Evolutionary conservation across 2,797 vertebrate genomes (phyloP).

Genomic region (Mycteria americana): DNA sequence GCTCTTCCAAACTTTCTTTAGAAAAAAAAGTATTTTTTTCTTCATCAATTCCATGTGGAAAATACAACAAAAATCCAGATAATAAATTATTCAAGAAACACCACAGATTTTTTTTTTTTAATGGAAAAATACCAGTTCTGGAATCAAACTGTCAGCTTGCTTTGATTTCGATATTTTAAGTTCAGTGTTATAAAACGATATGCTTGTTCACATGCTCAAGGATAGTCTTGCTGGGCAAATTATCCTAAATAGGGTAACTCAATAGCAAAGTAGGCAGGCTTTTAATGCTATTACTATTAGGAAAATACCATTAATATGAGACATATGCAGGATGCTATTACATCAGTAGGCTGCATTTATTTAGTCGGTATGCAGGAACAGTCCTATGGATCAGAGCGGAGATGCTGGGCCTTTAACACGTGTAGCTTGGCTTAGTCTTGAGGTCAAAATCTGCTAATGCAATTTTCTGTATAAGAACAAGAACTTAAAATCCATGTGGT

Average conservation of each 20-base stretch:
- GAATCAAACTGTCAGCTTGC: conserved; percentile 16
- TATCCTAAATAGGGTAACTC: conserved; percentile 59
- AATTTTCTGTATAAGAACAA: conserved; percentile 65
- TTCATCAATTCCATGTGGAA: conserved; percentile 43
- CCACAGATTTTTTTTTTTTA: not conserved
- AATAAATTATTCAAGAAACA: conserved; percentile 49
- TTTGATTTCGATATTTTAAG: conserved; percentile 47
- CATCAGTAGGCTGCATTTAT: conserved; percentile 37
- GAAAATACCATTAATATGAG: conserved; percentile 72
- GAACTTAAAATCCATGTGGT: conserved; percentile 65
- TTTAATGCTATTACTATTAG: conserved; percentile 64
- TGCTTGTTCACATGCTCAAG: conserved; percentile 11
- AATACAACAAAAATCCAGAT: conserved; percentile 26
- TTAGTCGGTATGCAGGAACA: not conserved
- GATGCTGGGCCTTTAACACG: conserved; percentile 36
- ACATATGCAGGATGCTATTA: conserved; percentile 68
- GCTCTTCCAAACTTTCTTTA: not conserved
- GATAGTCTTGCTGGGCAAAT: conserved; percentile 49
- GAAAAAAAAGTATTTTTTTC: not conserved
- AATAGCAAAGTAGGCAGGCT: conserved; percentile 58
- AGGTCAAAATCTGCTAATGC: conserved; percentile 73
- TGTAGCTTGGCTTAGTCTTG: conserved; percentile 53
- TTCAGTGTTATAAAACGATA: conserved; percentile 54
- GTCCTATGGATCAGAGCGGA: not conserved
- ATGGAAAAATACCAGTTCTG: conserved; percentile 27